Evolutionary conservation across 2,888 invertebrate species (phyloP).

Genomic region (Heliconius charithonia): DNA sequence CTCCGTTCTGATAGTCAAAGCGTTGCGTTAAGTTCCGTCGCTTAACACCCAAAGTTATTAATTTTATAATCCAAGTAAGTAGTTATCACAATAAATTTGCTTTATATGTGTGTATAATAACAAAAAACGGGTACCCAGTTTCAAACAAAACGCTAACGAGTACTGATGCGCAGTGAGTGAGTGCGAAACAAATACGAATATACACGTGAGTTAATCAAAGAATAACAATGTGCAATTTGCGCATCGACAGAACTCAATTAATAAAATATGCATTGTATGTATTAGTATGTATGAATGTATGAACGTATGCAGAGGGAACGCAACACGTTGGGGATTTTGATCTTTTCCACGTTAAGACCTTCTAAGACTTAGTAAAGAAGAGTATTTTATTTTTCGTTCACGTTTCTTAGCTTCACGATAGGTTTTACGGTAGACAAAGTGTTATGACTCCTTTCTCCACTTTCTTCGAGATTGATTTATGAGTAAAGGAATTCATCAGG

Average conservation of each 20-base stretch:
- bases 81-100: not conserved
- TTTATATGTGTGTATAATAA: not conserved
- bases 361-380: not conserved
- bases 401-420: too few species aligned
- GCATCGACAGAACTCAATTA: conserved; percentile 30
- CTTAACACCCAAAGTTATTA: too few species aligned
- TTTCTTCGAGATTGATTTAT: too few species aligned
- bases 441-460: too few species aligned
- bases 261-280: conserved; percentile 26
- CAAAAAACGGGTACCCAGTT: not conserved
- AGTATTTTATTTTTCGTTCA: too few species aligned
- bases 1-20: not conserved
- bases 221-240: conserved; percentile 27
- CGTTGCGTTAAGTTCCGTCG: not conserved
- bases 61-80: not conserved
- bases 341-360: not conserved
- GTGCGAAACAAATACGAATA: conserved; percentile 8
- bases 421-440: too few species aligned
- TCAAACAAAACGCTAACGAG: conserved; percentile 11
- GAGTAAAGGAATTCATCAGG: too few species aligned
- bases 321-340: not conserved
- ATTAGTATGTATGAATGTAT: not conserved
- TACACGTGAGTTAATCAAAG: conserved; percentile 16
- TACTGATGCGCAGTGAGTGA: not conserved
- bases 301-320: not conserved